These are phyloP conservation scores for Aphelenchoides bicaudatus DNA, from an alignment of 2,888 invertebrate genomes.

Conservation along the genomic window DNA sequence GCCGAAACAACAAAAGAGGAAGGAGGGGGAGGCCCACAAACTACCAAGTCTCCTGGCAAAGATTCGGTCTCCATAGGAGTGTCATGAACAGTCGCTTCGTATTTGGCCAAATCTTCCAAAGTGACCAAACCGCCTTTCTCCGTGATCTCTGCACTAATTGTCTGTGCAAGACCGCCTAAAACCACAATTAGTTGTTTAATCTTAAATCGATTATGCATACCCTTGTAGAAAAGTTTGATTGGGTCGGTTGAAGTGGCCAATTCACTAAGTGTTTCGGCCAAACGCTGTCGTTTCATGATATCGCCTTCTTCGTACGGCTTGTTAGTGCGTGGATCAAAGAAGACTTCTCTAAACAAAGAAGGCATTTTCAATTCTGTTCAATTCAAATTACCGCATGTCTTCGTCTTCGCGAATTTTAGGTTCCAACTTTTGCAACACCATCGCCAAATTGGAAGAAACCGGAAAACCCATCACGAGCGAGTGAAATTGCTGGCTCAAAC, in stretches of 20 bases:
- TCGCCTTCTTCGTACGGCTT: constrained; percentile 60
- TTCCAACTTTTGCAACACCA: constrained; percentile 51
- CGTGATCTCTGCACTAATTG: constrained; percentile 57
- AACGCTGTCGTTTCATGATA: constrained; percentile 47
- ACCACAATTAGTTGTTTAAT: neutral
- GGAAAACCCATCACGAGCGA: constrained; percentile 47
- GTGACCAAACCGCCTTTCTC: constrained; percentile 49
- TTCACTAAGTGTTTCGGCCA: constrained; percentile 49
- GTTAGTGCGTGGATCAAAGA: constrained; percentile 55
- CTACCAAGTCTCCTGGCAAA: constrained; percentile 65
- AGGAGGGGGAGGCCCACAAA: constrained; percentile 80
- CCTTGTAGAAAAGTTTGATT: constrained; percentile 58
- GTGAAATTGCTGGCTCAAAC: constrained; percentile 50
- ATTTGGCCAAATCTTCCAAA: constrained; percentile 46
- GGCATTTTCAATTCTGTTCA: constrained; percentile 8
- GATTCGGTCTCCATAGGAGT: constrained; percentile 41
- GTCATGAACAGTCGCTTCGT: constrained; percentile 50
- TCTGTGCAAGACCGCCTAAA: constrained; percentile 54
- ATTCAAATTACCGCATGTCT: constrained; percentile 43
- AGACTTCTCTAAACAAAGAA: constrained; percentile 42
- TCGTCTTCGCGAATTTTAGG: constrained; percentile 48
- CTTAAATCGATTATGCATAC: constrained; percentile 24
- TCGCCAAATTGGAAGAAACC: constrained; percentile 56
- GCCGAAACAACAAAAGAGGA: constrained; percentile 78
- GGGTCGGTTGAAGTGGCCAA: constrained; percentile 55